Percentiles rank a stretch among this genome's conserved stretches.
Evolutionary conservation across 2,113 vertebrate genomes (phyloP).

Genomic region (Emydocephalus ijimae): DNA sequence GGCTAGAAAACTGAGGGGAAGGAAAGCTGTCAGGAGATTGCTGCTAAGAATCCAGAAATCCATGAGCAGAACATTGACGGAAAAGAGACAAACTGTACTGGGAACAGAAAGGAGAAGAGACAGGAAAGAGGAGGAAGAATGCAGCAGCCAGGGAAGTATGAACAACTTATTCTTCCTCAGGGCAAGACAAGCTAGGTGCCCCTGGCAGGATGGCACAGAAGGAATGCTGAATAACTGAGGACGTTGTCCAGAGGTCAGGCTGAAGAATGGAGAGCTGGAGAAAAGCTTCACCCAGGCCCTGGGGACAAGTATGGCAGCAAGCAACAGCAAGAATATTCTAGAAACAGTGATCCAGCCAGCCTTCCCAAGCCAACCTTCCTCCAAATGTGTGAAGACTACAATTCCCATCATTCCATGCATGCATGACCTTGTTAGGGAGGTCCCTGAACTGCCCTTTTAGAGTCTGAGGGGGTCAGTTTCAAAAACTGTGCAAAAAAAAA

Average conservation of each 20-base stretch:
- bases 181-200: neutral
- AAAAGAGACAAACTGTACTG: neutral
- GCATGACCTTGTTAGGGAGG: neutral
- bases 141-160: neutral
- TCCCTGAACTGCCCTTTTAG: neutral
- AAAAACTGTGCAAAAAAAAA: neutral
- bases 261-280: neutral
- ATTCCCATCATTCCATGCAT: neutral
- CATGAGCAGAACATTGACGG: neutral
- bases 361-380: neutral
- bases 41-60: neutral
- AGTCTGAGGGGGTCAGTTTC: neutral
- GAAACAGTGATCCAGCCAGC: neutral
- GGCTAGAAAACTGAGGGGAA: neutral
- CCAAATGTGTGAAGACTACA: neutral
- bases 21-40: neutral
- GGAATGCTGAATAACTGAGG: neutral
- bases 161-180: neutral
- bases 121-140: neutral
- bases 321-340: neutral
- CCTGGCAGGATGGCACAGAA: neutral
- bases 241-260: neutral
- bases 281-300: neutral
- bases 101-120: neutral
- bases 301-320: neutral